Base-by-base conservation (phyloP, 1,140 invertebrate genomes). In the Diabrotica undecimpunctata region DNA sequence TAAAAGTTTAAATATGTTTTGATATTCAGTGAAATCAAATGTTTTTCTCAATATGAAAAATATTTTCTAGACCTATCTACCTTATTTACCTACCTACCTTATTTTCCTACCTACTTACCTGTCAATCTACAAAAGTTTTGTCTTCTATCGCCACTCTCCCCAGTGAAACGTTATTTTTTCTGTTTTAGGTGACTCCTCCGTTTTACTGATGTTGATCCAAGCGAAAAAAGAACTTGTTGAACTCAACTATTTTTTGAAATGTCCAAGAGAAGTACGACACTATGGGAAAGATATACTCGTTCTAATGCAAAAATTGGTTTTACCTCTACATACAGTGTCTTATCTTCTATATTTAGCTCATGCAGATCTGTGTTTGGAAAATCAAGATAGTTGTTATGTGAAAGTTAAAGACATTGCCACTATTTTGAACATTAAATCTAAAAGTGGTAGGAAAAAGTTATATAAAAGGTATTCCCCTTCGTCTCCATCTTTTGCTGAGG, bases 271-370 rank as follows among this genome's bases (percentile, higher is more conserved):
- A 63, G 61, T 62, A 37, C 46, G 55, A 14, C 13, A 10, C 25
- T 66, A 56, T 41, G 60, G 60, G 11, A 66, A 55, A 53, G 37
- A 62, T 12, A 52, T 37, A 5, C 35, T 66, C 7, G 13, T 58
- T 11, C 60, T 66, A 13, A 46, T 61, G 10, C 65, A 66, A 59
- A 58, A 66, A n/a, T 51, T 62, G 11, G 65, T 66, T 11, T 37
- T 63, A 14, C 61, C 65, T 9, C 12, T 62, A 11, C 50, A 38
- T 11, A 51, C 53, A 13, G 54, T 60, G 7, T 50, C 37, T 25
- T 53, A 50, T 14, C 50, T 66, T 7, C 13, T 41, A 11, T 58
- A 58, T 13, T 46, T 66, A 6, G 65, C 65, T 11, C 54, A 66
- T 14, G 65, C 65, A 2, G 65, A 66, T 41, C 38, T 66, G 13